Base-by-base conservation (phyloP, 2,113 vertebrate species). In the Gadus macrocephalus region DNA sequence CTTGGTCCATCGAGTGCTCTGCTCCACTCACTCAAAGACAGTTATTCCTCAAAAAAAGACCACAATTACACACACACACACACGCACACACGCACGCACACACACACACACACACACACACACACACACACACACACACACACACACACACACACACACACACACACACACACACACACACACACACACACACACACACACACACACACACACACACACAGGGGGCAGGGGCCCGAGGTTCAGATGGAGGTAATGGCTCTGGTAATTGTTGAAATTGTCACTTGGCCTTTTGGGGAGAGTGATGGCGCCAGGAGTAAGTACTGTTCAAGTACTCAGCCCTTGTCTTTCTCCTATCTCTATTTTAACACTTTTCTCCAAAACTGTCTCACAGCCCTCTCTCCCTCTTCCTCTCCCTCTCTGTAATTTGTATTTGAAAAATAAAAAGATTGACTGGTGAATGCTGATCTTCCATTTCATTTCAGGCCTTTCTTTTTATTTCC, bases 221-320 rank as follows among this genome's bases (percentile, higher is more conserved):
- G 1, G 22, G 71, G 74, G 60, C 69, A 83, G 77, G 12, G 42
- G 42, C 42, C 42, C 73, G 69, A 63, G 75, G 73, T 86, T 87
- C 84, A 83, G 80, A 85, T 78, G 70, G 87, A 85, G 81, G 85
- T 90, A 91, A 91, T 91, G 83, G 88, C 78, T 68, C 80, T 19
- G 66, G 90, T 90, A 91, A 92, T 91, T 91, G 91, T 85, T 89
- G 83, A 89, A 90, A 92, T 89, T 91, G 89, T 90, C 89, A 90
- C 85, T 89, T 90, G 88, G 85, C 90, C 89, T 92, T 91, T 91
- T 72, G 76, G 78, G 70, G 86, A 88, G 88, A 90, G 86, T 80
- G 80, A 79, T 82, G 85, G 85, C 69, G 79, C 53, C 74, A 70
- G 81, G 85, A 80, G 35, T 28, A 31, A 83, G 75, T 81, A 82